Percentiles rank a stretch among this genome's conserved stretches.
Conservation (phyloP, 1,140 invertebrate genomes). For the Zaprionus gabonicus region DNA sequence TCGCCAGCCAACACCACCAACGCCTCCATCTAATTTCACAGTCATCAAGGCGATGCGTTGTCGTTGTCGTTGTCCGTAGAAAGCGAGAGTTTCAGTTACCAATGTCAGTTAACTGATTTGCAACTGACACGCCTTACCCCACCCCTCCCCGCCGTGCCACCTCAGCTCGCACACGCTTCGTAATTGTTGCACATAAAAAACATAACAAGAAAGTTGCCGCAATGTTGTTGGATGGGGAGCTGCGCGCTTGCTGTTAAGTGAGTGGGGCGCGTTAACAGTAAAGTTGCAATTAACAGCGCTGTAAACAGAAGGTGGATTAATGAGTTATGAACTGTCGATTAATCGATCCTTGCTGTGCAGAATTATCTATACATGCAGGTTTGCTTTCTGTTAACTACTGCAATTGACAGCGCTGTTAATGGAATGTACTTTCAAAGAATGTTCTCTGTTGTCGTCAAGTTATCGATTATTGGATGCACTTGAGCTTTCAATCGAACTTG, state of each 20-base stretch:
- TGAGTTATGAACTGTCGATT: neutral
- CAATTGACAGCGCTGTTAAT: too few species aligned
- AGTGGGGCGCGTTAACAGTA: neutral
- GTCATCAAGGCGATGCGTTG: constrained; percentile 56
- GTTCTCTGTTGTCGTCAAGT: too few species aligned
- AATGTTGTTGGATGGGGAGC: neutral
- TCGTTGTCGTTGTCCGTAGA: constrained; percentile 43
- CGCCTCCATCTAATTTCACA: constrained; percentile 62
- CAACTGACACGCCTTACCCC: constrained; percentile 15
- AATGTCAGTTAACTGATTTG: constrained; percentile 55
- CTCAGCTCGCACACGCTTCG: neutral
- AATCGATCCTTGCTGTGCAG: neutral
- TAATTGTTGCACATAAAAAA: constrained; percentile 38
- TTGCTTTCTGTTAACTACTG: too few species aligned
- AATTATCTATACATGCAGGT: too few species aligned
- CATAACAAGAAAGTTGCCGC: constrained; percentile 37
- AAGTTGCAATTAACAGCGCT: constrained; percentile 1
- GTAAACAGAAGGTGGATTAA: neutral
- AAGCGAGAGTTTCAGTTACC: constrained; percentile 75
- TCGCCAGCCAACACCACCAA: neutral
- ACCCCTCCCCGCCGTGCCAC: neutral
- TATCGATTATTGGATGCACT: too few species aligned
- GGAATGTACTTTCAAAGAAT: too few species aligned
- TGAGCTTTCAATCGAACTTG: neutral
- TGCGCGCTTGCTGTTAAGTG: neutral